Conservation (phyloP, 2,113 vertebrate species). For the Willisornis vidua region DNA sequence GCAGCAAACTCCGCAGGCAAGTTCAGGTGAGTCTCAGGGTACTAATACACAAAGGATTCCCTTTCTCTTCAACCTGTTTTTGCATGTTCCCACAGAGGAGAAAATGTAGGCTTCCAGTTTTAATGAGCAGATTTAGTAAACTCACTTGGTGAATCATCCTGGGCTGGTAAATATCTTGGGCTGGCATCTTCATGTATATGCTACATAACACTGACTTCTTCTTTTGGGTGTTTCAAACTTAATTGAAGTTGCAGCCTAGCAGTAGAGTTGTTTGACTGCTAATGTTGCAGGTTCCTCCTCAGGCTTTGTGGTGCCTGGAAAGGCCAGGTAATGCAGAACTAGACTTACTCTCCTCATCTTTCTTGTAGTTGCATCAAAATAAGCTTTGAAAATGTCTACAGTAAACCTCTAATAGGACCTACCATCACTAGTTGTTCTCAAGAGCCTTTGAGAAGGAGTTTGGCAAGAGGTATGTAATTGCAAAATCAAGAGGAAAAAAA, state of each 20-base stretch:
- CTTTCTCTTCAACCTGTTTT: not conserved
- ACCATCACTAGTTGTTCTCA: not conserved
- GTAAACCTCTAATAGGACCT: not conserved
- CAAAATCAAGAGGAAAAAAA: not conserved
- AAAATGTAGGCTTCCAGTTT: not conserved
- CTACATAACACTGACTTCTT: not conserved
- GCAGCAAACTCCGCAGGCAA: constrained; percentile 83
- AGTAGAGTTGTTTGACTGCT: not conserved
- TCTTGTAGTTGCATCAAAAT: not conserved
- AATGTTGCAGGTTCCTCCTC: not conserved
- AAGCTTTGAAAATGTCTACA: not conserved
- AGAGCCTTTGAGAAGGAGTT: not conserved
- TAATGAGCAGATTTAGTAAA: not conserved
- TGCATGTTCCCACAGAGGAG: not conserved
- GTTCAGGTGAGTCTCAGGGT: constrained; percentile 79
- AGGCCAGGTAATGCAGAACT: not conserved
- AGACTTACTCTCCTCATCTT: not conserved
- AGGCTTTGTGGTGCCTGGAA: not conserved
- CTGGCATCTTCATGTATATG: not conserved
- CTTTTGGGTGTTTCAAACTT: not conserved
- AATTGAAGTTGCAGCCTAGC: not conserved
- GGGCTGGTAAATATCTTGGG: not conserved
- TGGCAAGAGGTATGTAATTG: not conserved
- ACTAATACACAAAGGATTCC: not conserved
- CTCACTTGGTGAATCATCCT: not conserved